Evolutionary conservation across 2,888 invertebrate species (phyloP).

Genomic region (Trichopria drosophilae): DNA sequence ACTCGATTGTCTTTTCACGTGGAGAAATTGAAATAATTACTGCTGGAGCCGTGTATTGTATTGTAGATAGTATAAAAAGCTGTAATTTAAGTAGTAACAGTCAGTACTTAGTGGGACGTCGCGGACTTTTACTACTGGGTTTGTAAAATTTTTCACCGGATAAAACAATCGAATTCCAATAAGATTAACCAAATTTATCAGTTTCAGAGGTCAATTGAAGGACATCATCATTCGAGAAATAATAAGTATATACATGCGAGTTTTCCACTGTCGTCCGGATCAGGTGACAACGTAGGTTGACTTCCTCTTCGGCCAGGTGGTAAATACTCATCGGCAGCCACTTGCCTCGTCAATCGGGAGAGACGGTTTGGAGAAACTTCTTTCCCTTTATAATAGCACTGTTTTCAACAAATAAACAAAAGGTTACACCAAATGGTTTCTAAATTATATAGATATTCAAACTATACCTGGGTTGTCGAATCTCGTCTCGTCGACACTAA

Average conservation of each 20-base stretch:
- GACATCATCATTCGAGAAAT: background rate
- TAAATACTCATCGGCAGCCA: conserved; percentile 84
- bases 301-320: conserved; percentile 76
- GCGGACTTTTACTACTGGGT: too few relatives aligned
- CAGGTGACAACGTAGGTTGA: conserved; percentile 81
- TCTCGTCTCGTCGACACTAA: conserved; percentile 68
- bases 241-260: background rate
- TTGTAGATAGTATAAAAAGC: too few relatives aligned
- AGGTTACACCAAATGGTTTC: background rate
- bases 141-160: too few relatives aligned
- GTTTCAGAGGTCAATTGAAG: background rate
- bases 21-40: too few relatives aligned
- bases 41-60: too few relatives aligned
- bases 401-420: conserved; percentile 19
- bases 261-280: conserved; percentile 65
- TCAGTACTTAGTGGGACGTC: too few relatives aligned
- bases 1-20: too few relatives aligned
- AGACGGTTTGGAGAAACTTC: conserved; percentile 59
- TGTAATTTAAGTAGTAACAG: too few relatives aligned
- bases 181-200: too few relatives aligned
- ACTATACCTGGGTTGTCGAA: conserved; percentile 79
- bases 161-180: too few relatives aligned
- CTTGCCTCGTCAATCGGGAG: conserved; percentile 79
- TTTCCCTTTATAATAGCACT: conserved; percentile 56
- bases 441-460: background rate